Conservation (phyloP, 2,113 vertebrate species). For the Chaetops frenatus region DNA sequence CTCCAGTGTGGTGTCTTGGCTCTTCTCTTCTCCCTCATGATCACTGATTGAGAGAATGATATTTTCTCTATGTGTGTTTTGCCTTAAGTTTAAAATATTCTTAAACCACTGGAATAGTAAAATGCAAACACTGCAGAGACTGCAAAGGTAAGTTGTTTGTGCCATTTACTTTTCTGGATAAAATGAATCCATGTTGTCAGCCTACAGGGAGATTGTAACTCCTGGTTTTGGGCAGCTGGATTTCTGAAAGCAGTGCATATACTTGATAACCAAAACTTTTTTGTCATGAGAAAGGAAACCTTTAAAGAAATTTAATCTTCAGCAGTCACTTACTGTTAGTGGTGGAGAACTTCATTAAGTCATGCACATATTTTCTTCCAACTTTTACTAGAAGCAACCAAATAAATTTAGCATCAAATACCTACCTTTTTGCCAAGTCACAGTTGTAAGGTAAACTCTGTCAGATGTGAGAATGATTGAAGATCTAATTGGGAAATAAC, state of each 20-base stretch:
- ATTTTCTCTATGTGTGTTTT: background rate
- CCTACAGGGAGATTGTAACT: background rate
- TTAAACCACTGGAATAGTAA: background rate
- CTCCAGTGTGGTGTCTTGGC: background rate
- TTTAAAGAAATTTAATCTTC: background rate
- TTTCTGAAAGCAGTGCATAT: background rate
- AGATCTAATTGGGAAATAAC: background rate
- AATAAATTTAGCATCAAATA: background rate
- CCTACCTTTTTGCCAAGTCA: background rate
- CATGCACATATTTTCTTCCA: background rate
- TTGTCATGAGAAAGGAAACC: background rate
- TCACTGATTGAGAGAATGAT: background rate
- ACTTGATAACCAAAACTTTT: background rate
- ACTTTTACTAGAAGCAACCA: background rate
- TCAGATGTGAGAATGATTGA: background rate
- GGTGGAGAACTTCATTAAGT: background rate
- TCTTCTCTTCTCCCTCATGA: background rate
- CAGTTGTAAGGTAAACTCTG: background rate
- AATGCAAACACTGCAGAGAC: background rate
- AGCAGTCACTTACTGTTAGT: background rate
- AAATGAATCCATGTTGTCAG: constrained; percentile 8
- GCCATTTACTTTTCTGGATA: background rate
- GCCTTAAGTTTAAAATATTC: background rate
- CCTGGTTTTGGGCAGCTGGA: background rate
- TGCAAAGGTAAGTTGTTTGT: constrained; percentile 24